Percentiles rank a stretch among this genome's conserved stretches.
These are phyloP conservation scores for Ametastegia equiseti DNA, from an alignment of 2,888 invertebrate species.

Conservation along the genomic window DNA sequence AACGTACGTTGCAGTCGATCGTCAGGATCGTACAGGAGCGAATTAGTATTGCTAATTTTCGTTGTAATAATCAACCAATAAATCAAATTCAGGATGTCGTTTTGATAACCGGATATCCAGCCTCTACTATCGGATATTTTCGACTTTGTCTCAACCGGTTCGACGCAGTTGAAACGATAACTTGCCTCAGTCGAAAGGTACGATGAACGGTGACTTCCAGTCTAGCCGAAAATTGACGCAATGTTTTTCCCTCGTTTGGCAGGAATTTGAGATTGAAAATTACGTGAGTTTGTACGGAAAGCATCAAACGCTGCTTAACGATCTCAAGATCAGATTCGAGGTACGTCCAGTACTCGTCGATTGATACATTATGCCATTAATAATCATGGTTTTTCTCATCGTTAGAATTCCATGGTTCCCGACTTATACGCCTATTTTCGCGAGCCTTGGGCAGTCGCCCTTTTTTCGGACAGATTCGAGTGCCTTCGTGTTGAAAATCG, in stretches of 20 bases:
- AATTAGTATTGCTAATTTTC: neutral
- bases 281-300: conserved; percentile 83
- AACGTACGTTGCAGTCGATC: conserved; percentile 56
- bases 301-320: conserved; percentile 85
- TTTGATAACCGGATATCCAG: conserved; percentile 78
- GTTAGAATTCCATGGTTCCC: conserved; percentile 79
- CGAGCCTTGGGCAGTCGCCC: conserved; percentile 82
- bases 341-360: conserved; percentile 64
- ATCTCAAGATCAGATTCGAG: conserved; percentile 80
- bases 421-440: conserved; percentile 84
- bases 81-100: conserved; percentile 77
- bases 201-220: no score
- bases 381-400: conserved; percentile 61
- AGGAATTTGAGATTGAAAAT: conserved; percentile 80
- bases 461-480: conserved; percentile 81
- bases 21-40: neutral
- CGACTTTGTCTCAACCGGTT: conserved; percentile 79
- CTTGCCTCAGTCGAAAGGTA: conserved; percentile 80
- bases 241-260: conserved; percentile 32
- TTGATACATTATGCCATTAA: neutral
- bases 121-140: conserved; percentile 79
- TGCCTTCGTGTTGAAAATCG: conserved; percentile 71
- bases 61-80: neutral
- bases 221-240: neutral
- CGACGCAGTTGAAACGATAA: conserved; percentile 79